A percentile compares a stretch with the other conserved stretches of the same genome.
Evolutionary conservation across 2,888 invertebrate species (phyloP).

Genomic region (Caenorhabditis wallacei): DNA sequence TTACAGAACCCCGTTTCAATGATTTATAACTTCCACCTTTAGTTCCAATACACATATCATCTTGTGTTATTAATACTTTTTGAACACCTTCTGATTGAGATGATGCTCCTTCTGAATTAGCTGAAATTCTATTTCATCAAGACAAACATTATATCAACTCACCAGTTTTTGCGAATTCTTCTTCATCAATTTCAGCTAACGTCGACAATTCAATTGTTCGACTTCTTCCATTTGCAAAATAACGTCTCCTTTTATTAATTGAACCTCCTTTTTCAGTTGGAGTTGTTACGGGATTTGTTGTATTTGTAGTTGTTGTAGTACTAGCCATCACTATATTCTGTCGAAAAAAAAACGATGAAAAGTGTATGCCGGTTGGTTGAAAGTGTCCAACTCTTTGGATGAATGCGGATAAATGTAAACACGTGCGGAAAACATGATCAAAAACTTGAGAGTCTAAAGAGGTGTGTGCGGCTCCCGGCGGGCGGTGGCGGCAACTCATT

Average conservation of each 20-base stretch:
- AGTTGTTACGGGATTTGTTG: background rate
- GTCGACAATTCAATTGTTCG: constrained; percentile 65
- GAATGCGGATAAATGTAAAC: constrained; percentile 60
- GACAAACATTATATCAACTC: background rate
- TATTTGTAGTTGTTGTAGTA: constrained; percentile 3
- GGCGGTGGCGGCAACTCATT: constrained; percentile 53
- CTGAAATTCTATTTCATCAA: background rate
- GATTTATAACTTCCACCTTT: constrained; percentile 58
- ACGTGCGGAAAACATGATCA: constrained; percentile 62
- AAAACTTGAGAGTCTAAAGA: constrained; percentile 63
- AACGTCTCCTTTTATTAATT: constrained; percentile 59
- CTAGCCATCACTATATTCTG: constrained; percentile 38
- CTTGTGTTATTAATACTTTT: constrained; percentile 54
- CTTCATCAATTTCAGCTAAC: constrained; percentile 65
- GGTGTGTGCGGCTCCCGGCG: constrained; percentile 15
- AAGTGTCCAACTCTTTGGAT: constrained; percentile 32
- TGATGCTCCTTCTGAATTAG: constrained; percentile 47
- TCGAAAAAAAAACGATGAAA: constrained; percentile 20
- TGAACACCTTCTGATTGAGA: constrained; percentile 31
- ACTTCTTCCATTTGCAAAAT: constrained; percentile 64
- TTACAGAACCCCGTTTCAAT: constrained; percentile 60
- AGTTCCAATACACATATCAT: constrained; percentile 65
- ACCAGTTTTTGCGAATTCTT: constrained; percentile 57
- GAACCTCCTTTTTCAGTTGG: constrained; percentile 30
- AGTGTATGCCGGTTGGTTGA: constrained; percentile 24